Conservation (phyloP, 2,797 vertebrate genomes). For the Premnoplex brunnescens region DNA sequence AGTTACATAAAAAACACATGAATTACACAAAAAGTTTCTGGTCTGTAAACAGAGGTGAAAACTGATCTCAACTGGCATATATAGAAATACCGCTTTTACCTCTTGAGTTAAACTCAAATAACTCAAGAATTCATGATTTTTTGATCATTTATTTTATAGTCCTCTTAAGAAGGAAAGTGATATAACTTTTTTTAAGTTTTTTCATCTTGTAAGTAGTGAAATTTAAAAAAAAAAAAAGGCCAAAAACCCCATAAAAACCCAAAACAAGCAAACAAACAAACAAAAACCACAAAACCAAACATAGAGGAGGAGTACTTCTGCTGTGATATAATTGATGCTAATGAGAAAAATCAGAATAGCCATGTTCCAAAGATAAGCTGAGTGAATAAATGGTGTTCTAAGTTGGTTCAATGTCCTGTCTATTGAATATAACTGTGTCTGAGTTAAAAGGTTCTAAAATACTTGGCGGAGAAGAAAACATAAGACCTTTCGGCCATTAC, state of each 20-base stretch:
- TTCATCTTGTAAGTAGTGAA: neutral
- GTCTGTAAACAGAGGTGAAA: neutral
- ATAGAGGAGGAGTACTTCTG: neutral
- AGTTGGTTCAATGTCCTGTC: neutral
- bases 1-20: neutral
- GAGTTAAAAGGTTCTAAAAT: neutral
- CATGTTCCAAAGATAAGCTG: neutral
- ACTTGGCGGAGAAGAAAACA: neutral
- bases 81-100: neutral
- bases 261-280: too few species aligned
- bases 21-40: neutral
- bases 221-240: neutral
- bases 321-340: neutral
- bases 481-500: neutral
- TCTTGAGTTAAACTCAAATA: neutral
- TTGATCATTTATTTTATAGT: neutral
- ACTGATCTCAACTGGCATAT: neutral
- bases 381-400: rapidly evolving
- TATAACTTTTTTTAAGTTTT: neutral
- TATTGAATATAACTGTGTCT: neutral
- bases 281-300: too few species aligned
- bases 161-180: rapidly evolving
- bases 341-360: neutral
- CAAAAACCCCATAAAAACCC: too few species aligned
- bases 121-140: neutral